A percentile compares a stretch with the other conserved stretches of the same genome.
phyloP scores from a whole-genome alignment of 1,140 invertebrate genomes.

The Tetramorium parvispinum region DNA sequence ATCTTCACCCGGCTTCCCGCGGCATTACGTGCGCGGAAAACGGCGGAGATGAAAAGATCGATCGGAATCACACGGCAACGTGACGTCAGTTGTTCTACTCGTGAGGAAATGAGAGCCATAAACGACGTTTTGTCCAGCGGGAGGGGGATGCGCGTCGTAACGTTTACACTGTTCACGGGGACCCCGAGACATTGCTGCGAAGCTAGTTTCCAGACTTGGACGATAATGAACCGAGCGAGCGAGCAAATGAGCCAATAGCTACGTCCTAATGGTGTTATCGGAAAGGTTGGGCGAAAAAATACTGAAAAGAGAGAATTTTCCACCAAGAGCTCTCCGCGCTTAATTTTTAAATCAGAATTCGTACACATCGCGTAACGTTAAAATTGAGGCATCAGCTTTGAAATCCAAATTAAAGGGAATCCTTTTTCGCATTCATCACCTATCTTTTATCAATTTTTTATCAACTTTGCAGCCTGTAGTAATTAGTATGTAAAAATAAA shows the following conservation, averaged over 20 bases:
- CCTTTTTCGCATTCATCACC: not conserved
- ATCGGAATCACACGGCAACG: constrained; percentile 38
- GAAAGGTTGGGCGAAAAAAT: not conserved
- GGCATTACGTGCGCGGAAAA: not conserved
- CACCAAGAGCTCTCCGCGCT: not conserved
- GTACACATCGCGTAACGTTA: not conserved
- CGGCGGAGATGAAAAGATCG: constrained; percentile 45
- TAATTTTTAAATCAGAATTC: not conserved
- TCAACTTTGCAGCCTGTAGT: not conserved
- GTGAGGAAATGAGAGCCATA: constrained; percentile 30
- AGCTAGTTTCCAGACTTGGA: constrained; percentile 26
- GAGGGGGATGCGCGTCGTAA: not conserved
- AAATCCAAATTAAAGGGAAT: not conserved
- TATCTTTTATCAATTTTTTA: not conserved
- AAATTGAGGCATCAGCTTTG: not conserved
- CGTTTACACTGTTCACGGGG: not conserved
- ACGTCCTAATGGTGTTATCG: constrained; percentile 15
- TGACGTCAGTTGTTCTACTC: constrained; percentile 38
- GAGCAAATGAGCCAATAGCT: constrained; percentile 44
- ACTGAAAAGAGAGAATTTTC: constrained; percentile 24
- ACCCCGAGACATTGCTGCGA: constrained; percentile 1
- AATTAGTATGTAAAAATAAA: not conserved
- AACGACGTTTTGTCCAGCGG: constrained; percentile 27
- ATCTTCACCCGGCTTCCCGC: not conserved
- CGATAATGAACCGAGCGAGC: constrained; percentile 33